Evolutionary conservation across 2,113 vertebrate species (phyloP).

Genomic region (Turdus rufiventris): DNA sequence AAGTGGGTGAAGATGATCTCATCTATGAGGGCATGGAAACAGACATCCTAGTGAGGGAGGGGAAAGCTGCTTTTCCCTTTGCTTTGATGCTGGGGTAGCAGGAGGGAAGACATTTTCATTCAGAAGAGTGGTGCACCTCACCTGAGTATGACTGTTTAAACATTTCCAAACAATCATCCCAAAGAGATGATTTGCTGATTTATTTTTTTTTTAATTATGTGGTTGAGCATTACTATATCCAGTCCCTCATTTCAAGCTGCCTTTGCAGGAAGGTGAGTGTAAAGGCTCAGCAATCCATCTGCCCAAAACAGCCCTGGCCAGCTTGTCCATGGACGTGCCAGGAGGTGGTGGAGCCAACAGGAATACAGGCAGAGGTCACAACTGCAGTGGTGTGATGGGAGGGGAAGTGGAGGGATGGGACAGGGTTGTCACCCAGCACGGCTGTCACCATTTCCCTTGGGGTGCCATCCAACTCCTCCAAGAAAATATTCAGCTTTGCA

Average conservation of each 20-base stretch:
- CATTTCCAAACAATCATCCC: not conserved
- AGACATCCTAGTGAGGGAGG: not conserved
- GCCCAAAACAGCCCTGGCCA: not conserved
- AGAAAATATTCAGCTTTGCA: not conserved
- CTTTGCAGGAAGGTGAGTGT: not conserved
- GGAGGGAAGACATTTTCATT: not conserved
- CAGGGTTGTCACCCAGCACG: not conserved
- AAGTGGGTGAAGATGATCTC: not conserved
- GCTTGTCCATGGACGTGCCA: not conserved
- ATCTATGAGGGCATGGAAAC: not conserved
- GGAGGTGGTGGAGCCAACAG: not conserved
- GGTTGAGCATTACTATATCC: not conserved
- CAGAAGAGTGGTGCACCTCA: not conserved
- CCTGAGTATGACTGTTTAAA: not conserved
- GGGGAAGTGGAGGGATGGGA: not conserved
- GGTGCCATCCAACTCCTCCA: not conserved
- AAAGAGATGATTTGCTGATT: not conserved
- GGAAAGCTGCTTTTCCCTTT: not conserved
- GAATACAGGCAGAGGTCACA: not conserved
- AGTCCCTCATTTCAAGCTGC: not conserved
- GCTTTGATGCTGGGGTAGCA: not conserved
- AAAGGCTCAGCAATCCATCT: not conserved
- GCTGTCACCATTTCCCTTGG: not conserved
- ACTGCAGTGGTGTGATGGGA: not conserved
- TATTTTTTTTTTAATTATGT: too few species aligned